Percentiles rank a stretch among this genome's conserved stretches.
Evolutionary conservation across 92 coral and sea anemone species (phyloP).

Genomic region (Pocillopora meandrina): DNA sequence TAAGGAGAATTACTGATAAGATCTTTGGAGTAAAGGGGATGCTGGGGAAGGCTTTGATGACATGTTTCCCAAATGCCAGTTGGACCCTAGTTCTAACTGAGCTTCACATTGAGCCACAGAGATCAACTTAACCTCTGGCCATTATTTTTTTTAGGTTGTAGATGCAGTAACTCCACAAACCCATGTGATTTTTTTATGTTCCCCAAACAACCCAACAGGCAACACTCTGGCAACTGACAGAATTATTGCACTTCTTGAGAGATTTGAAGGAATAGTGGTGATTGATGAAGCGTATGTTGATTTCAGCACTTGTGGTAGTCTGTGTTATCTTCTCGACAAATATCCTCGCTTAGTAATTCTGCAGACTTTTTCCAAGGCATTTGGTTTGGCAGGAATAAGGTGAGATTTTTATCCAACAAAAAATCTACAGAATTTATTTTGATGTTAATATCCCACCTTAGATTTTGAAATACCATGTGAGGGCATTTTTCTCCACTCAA

Average conservation of each 20-base stretch:
- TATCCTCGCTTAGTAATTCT: constrained; percentile 33
- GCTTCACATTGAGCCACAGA: no score
- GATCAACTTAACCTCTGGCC: no score
- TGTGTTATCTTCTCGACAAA: constrained; percentile 29
- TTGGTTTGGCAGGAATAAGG: constrained; percentile 48
- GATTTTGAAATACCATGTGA: no score
- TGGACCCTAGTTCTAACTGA: no score
- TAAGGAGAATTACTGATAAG: no score
- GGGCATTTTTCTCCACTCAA: no score
- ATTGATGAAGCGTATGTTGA: neutral
- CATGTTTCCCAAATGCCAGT: constrained; percentile 1
- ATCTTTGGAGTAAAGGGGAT: neutral
- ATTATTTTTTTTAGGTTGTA: no score
- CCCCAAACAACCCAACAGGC: constrained; percentile 53
- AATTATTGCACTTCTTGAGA: constrained; percentile 28
- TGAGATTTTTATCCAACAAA: neutral
- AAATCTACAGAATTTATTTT: neutral
- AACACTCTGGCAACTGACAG: constrained; percentile 35
- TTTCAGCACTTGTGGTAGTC: constrained; percentile 22
- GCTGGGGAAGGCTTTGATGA: neutral
- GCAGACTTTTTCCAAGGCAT: constrained; percentile 45
- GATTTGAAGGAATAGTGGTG: constrained; percentile 27
- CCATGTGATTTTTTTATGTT: constrained; percentile 37
- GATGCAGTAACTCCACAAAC: constrained; percentile 27
- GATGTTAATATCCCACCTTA: neutral